Evolutionary conservation across 2,888 invertebrate genomes (phyloP), one percentile per base, ranked within the genome.

Genomic region (Myopa tessellatipennis): DNA sequence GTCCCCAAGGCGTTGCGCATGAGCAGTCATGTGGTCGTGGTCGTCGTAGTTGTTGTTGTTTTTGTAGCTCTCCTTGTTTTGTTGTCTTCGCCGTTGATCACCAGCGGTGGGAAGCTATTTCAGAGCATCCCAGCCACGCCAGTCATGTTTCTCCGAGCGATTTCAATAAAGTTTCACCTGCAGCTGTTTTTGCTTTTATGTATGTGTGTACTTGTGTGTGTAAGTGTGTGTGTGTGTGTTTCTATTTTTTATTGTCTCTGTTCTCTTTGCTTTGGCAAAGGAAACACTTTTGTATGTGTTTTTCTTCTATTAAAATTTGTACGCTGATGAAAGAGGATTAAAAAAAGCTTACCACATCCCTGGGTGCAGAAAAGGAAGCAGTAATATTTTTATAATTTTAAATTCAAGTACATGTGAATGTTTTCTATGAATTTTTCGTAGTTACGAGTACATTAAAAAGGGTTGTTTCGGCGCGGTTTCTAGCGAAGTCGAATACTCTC

Each of bases 1-100:
- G 8, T 38, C 36, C 65, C 40, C 12, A 14, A 45, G 16, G 60
- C 58, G 61, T 60, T 16, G 72, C 77, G 77, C 79, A 79, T 74
- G 79, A 75, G 79, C 79, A 75, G 61, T 65, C 36, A 1, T 3
- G 36, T 61, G 1, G 38, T n/a, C 16, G 16, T n/a, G 14, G 5
- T 12, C 71, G 60, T 55, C 45, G 61, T 26, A 60, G 73, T 45
- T 60, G 38, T 38, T 61, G 73, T 34, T 34, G 55, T 8, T 18
- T n/a, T 58, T 16, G n/a, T 58, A 1, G 5, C 10, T 14, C 5
- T n/a, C 16, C 69, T 69, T n/a, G 45, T 18, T 14, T 52, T 14
- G 52, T 52, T 36, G 1, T 18, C 67, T 16, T 61, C 63, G 2
- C 3, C n/a, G n/a, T 8, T 10, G 8, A 1, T 10, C n/a, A 8